Evolutionary conservation across 2,113 vertebrate genomes (phyloP), one percentile per base, ranked within the genome.

Genomic region (Romanogobio albipinnatus): DNA sequence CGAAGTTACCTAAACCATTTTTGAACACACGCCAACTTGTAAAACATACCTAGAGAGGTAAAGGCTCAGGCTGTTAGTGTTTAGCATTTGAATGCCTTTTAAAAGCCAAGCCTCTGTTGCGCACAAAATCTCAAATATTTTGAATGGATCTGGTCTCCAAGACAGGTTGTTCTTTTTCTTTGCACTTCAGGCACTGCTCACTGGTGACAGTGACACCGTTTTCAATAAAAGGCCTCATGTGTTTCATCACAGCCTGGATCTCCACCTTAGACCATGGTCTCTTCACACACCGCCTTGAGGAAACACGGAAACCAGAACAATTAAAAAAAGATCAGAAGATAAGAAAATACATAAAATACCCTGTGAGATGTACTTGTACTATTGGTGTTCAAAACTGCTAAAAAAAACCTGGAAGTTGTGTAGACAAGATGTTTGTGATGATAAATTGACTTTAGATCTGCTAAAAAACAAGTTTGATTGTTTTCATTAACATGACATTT

Each of bases 51-150:
- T 73, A n/a, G 22, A 45, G 47, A 47, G 43, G 9, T 43, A 74
- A 74, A 47, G 70, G 39, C 43, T 47, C 43, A 22, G 17, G 36
- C 43, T 45, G 70, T 74, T 68, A 74, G 4, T 47, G 11, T 49
- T 24, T 74, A n/a, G 39, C 43, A 49, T 47, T 74, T 74, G 43
- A 74, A 15, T 47, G 45, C 45, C n/a, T 74, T 24, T 74, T 47
- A 74, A 74, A 49, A 43, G 71, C 71, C 71, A 74, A 5, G 43
- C 71, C 71, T 73, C 39, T 43, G 39, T 73, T 73, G 39, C 70
- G 43, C n/a, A 74, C 71, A 74, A 49, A 74, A 74, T 74, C 70
- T 36, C 70, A 10, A 74, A 74, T 74, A 10, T 74, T 74, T 74
- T 74, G 43, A 49, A 74, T 45, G 43, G 43, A 74, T 74, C 71